Evolutionary conservation across 2,113 vertebrate species (phyloP).

Genomic region (Junco hyemalis): DNA sequence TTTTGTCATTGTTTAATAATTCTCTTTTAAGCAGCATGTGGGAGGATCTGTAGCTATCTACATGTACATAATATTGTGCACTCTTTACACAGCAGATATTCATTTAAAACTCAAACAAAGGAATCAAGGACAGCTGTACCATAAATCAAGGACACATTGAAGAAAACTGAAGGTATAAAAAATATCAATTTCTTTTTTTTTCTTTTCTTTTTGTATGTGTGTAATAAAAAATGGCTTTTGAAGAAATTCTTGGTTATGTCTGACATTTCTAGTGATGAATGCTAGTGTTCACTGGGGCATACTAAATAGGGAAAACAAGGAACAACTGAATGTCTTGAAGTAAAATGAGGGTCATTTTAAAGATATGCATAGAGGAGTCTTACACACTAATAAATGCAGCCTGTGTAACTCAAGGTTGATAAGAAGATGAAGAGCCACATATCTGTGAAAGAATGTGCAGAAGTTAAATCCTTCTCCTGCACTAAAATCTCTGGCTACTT

Average conservation of each 20-base stretch:
- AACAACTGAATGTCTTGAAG: constrained; percentile 58
- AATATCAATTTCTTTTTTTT: background rate
- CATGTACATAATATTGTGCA: background rate
- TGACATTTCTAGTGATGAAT: constrained; percentile 72
- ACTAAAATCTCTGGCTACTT: background rate
- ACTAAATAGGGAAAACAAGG: constrained; percentile 67
- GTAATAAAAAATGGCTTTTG: constrained; percentile 37
- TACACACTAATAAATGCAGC: constrained; percentile 46
- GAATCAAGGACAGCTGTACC: constrained; percentile 5
- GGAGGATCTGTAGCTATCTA: background rate
- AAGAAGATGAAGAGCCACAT: background rate
- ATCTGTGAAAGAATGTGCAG: background rate
- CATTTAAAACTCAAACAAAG: background rate
- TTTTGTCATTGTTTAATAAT: constrained; percentile 5
- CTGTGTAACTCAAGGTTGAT: background rate
- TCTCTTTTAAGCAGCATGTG: background rate
- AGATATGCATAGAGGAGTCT: constrained; percentile 37
- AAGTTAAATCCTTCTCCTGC: background rate
- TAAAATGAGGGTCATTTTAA: constrained; percentile 60
- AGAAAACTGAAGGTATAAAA: background rate
- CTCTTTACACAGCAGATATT: background rate
- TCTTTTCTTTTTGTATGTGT: background rate
- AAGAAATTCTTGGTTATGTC: constrained; percentile 16
- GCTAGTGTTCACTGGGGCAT: constrained; percentile 36
- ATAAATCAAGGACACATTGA: constrained; percentile 26